Base-by-base conservation (phyloP, 2,113 vertebrate genomes). In the Apaloderma vittatum region DNA sequence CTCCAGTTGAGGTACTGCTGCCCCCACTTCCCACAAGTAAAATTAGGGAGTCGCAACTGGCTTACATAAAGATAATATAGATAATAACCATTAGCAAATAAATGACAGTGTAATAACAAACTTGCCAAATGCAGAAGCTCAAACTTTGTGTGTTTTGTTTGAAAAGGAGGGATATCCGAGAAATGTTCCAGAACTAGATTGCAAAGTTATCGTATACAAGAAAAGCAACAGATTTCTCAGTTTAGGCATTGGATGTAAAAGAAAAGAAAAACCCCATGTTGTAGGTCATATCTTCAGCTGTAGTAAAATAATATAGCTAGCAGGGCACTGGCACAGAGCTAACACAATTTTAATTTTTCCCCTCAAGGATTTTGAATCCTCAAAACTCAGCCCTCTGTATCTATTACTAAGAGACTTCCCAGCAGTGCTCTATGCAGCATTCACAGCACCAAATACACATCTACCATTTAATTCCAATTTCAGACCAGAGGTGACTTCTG, bases 281-380 rank as follows among this genome's bases (percentile, higher is more conserved):
- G 13, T 4, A 21, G 65, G 30, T 29, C 11, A 16, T 15, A 72
- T 22, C 29, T 30, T 78, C 74, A 79, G 29, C 15, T 52, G 45
- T 3, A 75, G 4, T 16, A 88, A 88, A 55, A n/a, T 51, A n/a
- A 73, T 20, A 51, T 6, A 52, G 52, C 52, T 58, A 21, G 11
- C 0, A 0, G 40, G 15, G 7, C 36, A 73, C 52, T 5, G 4
- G 29, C n/a, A 77, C 16, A 62, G 55, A 29, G 21, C 14, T 36
- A 71, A 70, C 12, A 37, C 8, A 2, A 74, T 26, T 58, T 51
- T 27, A n/a, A 14, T 48, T 81, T 27, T 71, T 54, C 24, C n/a
- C 45, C 30, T 0, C n/a, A 51, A 73, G 55, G 48, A 77, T 68
- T 86, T 3, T 70, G 59, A 80, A 73, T 73, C 21, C 63, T 61